phyloP scores from a whole-genome alignment of 1,140 invertebrate species.

The Rhagoletis zephyria region DNA sequence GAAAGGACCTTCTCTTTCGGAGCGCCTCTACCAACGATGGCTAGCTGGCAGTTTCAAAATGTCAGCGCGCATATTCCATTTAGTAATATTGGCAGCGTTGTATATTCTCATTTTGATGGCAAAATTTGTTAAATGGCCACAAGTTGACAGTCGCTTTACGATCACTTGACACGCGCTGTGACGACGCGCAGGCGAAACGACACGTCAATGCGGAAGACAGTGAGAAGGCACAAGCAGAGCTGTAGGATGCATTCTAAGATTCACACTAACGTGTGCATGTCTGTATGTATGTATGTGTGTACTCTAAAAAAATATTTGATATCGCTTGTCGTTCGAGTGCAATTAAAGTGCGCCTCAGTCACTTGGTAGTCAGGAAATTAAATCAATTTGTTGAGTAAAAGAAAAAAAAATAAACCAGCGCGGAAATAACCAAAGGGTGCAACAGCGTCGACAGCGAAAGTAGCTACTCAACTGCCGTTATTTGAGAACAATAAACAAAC shows the following conservation, averaged over 20 bases:
- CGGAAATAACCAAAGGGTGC: background rate
- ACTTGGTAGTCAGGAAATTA: conserved; percentile 34
- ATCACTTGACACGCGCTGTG: conserved; percentile 56
- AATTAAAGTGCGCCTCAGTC: background rate
- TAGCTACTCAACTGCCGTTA: conserved; percentile 34
- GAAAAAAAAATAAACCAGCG: background rate
- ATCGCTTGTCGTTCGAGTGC: background rate
- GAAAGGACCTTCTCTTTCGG: background rate
- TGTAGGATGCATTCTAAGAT: background rate
- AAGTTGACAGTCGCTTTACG: conserved; percentile 39
- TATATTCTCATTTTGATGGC: conserved; percentile 32
- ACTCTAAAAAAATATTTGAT: too few relatives aligned
- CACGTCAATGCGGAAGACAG: background rate
- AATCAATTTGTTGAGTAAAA: conserved; percentile 29
- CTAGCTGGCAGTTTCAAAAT: background rate
- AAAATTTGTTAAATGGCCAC: conserved; percentile 47
- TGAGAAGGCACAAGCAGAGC: background rate
- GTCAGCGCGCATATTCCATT: background rate
- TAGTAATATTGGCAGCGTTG: background rate
- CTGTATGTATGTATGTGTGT: too few relatives aligned
- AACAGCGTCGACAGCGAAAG: conserved; percentile 9
- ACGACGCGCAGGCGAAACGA: conserved; percentile 55
- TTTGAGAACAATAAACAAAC: conserved; percentile 36
- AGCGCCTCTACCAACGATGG: background rate
- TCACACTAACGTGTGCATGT: background rate